Evolutionary conservation across 2,113 vertebrate species (phyloP), one percentile per base, ranked within the genome.

Genomic region (Syngnathus scovelli): DNA sequence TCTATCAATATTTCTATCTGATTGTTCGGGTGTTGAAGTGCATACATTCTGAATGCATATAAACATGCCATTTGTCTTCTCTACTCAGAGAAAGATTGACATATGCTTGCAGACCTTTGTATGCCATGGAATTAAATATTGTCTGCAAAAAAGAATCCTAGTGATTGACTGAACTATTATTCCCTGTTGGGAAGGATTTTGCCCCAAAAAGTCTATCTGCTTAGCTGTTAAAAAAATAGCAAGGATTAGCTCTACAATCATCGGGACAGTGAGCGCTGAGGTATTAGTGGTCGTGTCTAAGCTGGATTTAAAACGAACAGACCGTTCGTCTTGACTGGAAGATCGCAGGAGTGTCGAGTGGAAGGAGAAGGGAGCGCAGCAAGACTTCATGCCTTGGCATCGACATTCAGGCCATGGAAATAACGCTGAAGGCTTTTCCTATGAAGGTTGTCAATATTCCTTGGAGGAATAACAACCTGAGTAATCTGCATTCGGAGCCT

Each of bases 381-480:
- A 63, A 54, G 77, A 71, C 70, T 79, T 76, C 74, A 83, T 81
- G 74, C 54, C 68, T 63, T 55, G 71, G 72, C 59, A 78, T 79
- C 77, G 16, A 69, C 70, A 78, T 72, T 72, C 70, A 66, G 23
- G 54, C 65, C 74, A 68, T 73, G 87, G 91, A 91, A 85, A 92
- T 93, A 91, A 92, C 90, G 44, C 64, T 90, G 54, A 91, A 84
- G 59, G 65, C 72, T 76, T 76, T 83, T 76, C 92, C 90, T 75
- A 46, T 83, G 49, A 91, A 92, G 83, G 87, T 91, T 54, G 81
- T 79, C 54, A 91, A 88, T 70, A 93, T 93, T 68, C 92, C 89
- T n/a, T 92, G 93, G 93, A 92, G 90, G 85, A 93, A 93, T 85
- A 94, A 95, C 74, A 94, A 93, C 84, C 82, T 92, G 69, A 92